These are phyloP conservation scores for Isichthys henryi DNA, from an alignment of 2,113 vertebrate genomes.

Conservation along the genomic window DNA sequence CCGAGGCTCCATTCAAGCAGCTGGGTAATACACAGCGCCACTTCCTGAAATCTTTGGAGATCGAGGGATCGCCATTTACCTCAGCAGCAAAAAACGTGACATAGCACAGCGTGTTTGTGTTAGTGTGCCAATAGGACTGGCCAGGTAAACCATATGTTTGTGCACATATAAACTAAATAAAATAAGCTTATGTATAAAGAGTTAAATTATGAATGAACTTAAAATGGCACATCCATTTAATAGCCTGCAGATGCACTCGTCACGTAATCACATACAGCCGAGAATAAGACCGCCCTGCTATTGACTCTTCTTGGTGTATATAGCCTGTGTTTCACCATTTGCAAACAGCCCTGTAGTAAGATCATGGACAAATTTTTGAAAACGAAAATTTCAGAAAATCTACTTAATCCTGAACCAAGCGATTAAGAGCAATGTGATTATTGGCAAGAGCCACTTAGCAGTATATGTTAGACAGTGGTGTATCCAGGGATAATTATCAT, in stretches of 20 bases:
- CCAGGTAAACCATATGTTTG: not conserved
- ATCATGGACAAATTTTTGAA: not conserved
- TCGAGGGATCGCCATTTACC: not conserved
- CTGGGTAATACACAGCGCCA: not conserved
- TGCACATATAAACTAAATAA: not conserved
- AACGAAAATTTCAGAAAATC: not conserved
- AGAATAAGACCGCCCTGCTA: not conserved
- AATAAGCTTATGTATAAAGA: not conserved
- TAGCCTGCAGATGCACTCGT: not conserved
- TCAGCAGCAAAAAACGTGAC: not conserved
- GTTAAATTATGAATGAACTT: not conserved
- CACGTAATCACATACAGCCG: not conserved
- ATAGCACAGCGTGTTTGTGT: not conserved
- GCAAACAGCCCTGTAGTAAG: not conserved
- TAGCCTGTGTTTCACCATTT: not conserved
- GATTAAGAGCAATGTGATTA: not conserved
- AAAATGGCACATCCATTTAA: not conserved
- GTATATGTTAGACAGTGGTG: not conserved
- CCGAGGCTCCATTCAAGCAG: not conserved
- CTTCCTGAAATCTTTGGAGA: not conserved
- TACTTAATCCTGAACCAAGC: not conserved
- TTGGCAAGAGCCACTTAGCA: not conserved
- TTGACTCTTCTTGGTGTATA: not conserved
- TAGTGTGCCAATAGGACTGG: not conserved
- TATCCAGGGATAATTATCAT: not conserved